A percentile compares a stretch with the other conserved stretches of the same genome.
Conservation (phyloP, 2,888 invertebrate genomes). For the Eumerus sabulonum region DNA sequence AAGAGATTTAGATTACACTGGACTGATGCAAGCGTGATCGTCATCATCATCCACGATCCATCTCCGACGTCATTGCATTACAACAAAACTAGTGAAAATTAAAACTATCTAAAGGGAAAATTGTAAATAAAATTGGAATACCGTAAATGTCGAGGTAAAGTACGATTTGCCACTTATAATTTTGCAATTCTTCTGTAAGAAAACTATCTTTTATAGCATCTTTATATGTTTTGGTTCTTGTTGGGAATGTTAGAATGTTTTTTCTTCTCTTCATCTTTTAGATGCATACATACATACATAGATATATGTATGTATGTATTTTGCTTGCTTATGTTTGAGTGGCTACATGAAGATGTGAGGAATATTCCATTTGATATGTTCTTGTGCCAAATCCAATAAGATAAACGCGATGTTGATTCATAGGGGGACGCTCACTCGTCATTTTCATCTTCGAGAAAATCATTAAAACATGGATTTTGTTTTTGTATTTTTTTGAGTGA, state of each 20-base stretch:
- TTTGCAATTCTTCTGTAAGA: background rate
- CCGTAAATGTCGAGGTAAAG: constrained; percentile 65
- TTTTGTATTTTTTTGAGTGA: no score
- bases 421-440: no score
- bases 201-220: background rate
- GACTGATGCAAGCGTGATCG: constrained; percentile 55
- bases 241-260: constrained; percentile 5
- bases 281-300: no score
- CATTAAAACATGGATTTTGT: no score
- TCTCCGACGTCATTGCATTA: constrained; percentile 27
- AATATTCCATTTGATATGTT: background rate
- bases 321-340: constrained; percentile 11
- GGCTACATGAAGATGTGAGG: background rate
- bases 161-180: constrained; percentile 38
- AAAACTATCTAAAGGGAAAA: no score
- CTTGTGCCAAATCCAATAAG: no score
- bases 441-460: no score
- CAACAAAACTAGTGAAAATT: constrained; percentile 17
- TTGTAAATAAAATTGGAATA: constrained; percentile 57
- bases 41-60: constrained; percentile 8
- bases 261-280: background rate
- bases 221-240: background rate
- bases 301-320: no score
- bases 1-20: background rate
- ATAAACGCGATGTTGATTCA: no score